Evolutionary conservation across 2,888 invertebrate genomes (phyloP).

Genomic region (Rhopalosiphum nymphaeae): DNA sequence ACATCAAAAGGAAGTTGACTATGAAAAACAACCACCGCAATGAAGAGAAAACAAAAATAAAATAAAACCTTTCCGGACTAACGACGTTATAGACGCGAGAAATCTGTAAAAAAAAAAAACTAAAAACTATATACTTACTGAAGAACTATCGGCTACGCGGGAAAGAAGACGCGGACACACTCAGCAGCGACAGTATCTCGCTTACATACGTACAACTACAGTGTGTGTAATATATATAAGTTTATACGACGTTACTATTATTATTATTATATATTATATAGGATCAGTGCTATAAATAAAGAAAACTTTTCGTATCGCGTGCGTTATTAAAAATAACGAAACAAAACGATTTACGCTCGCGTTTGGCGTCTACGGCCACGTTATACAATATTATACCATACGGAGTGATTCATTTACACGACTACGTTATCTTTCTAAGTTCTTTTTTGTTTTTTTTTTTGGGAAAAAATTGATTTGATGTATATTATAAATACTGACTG

Average conservation of each 20-base stretch:
- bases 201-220: background rate
- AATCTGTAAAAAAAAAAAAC: background rate
- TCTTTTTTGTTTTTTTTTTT: too few species aligned
- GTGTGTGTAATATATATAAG: background rate
- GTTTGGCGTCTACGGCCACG: background rate
- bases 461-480: too few species aligned
- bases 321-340: conserved; percentile 40
- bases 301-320: conserved; percentile 33
- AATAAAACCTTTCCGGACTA: conserved; percentile 12
- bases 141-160: background rate
- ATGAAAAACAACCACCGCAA: conserved; percentile 2
- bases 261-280: background rate
- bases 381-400: background rate
- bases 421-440: background rate
- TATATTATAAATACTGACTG: background rate
- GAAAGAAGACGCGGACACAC: background rate
- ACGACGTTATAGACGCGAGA: background rate
- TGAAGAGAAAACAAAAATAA: background rate
- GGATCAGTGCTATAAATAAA: conserved; percentile 19
- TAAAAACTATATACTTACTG: background rate
- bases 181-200: background rate
- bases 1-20: conserved; percentile 26
- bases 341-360: conserved; percentile 27
- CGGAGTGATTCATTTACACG: background rate
- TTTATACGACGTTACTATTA: background rate